Evolutionary conservation across 1,140 invertebrate genomes (phyloP).

Genomic region (Bicyclus anynana): DNA sequence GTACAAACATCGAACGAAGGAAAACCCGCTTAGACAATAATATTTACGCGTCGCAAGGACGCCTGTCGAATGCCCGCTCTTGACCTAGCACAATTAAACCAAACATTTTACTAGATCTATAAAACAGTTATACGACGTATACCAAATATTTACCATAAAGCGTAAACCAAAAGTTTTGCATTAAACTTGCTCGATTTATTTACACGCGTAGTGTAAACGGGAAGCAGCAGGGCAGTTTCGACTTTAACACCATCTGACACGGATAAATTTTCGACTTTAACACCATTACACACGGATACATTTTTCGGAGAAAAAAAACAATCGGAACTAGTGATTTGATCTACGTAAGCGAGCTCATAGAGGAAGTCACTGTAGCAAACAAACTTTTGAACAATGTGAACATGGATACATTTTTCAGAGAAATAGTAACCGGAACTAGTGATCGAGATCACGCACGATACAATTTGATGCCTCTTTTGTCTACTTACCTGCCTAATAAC

Average conservation of each 20-base stretch:
- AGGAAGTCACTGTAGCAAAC: conserved; percentile 42
- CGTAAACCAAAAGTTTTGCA: conserved; percentile 77
- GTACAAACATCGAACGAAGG: conserved; percentile 63
- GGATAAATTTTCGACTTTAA: conserved; percentile 32
- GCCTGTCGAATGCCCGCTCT: conserved; percentile 72
- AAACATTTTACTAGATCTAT: conserved; percentile 76
- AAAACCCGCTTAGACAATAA: conserved; percentile 75
- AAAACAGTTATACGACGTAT: conserved; percentile 73
- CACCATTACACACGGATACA: conserved; percentile 11
- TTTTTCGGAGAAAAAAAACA: conserved; percentile 15
- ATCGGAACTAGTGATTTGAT: conserved; percentile 34
- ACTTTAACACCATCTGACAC: conserved; percentile 25
- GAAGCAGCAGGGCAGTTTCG: conserved; percentile 21
- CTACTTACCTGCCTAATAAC: too few relatives aligned
- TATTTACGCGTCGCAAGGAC: conserved; percentile 75
- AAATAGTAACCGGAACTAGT: conserved; percentile 19
- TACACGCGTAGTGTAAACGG: conserved; percentile 55
- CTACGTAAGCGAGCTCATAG: conserved; percentile 33
- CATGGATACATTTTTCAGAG: conserved; percentile 25
- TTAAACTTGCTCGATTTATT: conserved; percentile 72
- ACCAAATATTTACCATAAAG: conserved; percentile 77
- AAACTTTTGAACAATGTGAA: conserved; percentile 5
- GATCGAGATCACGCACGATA: conserved; percentile 15
- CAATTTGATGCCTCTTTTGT: too few relatives aligned
- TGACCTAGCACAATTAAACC: conserved; percentile 75